Evolutionary conservation across 2,113 vertebrate species (phyloP).

Genomic region (Carassius auratus): DNA sequence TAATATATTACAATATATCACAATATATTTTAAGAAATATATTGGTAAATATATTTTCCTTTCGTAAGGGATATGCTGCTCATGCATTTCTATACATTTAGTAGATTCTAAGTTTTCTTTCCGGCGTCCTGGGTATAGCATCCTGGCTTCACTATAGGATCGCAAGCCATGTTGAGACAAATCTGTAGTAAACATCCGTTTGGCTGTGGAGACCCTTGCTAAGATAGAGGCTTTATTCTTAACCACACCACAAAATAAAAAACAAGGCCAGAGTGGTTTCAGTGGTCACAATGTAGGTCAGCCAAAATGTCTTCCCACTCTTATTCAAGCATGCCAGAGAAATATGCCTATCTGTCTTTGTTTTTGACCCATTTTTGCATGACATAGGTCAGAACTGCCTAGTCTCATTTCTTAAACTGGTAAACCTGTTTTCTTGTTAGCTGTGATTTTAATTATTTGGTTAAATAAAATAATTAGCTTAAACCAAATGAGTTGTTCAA

Average conservation of each 20-base stretch:
- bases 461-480: neutral
- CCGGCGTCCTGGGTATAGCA: neutral
- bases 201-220: slow-evolving; percentile 58
- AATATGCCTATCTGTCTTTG: slow-evolving; percentile 33
- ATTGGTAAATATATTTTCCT: too few species aligned
- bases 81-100: slow-evolving; percentile 62
- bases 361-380: neutral
- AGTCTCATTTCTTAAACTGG: slow-evolving; percentile 24
- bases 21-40: too few species aligned
- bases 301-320: slow-evolving; percentile 54
- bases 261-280: slow-evolving; percentile 63
- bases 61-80: slow-evolving; percentile 29
- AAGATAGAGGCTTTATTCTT: slow-evolving; percentile 53
- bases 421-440: neutral
- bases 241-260: slow-evolving; percentile 67
- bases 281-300: slow-evolving; percentile 74
- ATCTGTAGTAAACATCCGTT: slow-evolving; percentile 69
- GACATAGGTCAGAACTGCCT: slow-evolving; percentile 16
- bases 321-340: slow-evolving; percentile 32
- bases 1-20: too few species aligned
- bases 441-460: neutral
- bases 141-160: slow-evolving; percentile 57
- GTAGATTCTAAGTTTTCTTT: neutral
- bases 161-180: slow-evolving; percentile 55
- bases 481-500: neutral